Conservation (phyloP, 2,888 invertebrate species). For the Harmothoe impar region DNA sequence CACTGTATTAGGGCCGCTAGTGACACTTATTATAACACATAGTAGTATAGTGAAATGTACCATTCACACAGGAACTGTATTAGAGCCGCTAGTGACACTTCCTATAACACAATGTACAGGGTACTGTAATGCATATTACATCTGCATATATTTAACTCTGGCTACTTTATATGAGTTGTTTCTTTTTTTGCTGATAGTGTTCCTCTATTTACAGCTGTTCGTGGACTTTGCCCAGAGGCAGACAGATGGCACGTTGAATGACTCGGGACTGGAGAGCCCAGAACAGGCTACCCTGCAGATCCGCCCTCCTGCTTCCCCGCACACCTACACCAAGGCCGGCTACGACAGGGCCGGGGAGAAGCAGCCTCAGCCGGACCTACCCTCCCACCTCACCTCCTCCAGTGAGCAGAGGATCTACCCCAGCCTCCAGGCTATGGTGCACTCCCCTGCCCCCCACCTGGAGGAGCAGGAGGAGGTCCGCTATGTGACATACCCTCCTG, state of each 20-base stretch:
- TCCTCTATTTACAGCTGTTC: constrained; percentile 64
- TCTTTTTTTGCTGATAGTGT: too few relatives aligned
- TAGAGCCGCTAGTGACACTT: too few relatives aligned
- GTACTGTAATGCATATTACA: too few relatives aligned
- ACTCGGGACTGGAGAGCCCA: background rate
- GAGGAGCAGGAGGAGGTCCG: background rate
- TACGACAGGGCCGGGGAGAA: background rate
- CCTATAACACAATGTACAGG: too few relatives aligned
- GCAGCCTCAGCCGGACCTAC: background rate
- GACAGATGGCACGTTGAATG: constrained; percentile 44
- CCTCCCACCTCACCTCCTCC: background rate
- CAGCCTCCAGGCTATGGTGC: background rate
- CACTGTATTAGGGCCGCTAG: too few relatives aligned
- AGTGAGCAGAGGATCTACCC: background rate
- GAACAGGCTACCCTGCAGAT: background rate
- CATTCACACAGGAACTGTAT: too few relatives aligned
- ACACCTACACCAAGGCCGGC: background rate
- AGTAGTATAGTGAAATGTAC: too few relatives aligned
- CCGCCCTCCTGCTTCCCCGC: background rate
- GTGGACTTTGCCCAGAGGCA: constrained; percentile 62
- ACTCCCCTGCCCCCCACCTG: background rate
- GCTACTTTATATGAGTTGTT: too few relatives aligned
- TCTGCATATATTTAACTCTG: too few relatives aligned
- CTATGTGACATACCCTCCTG: background rate
- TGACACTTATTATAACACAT: too few relatives aligned